Percentiles rank a stretch among this genome's conserved stretches.
Conservation (phyloP, 2,888 invertebrate genomes). For the Nudaria mundana region DNA sequence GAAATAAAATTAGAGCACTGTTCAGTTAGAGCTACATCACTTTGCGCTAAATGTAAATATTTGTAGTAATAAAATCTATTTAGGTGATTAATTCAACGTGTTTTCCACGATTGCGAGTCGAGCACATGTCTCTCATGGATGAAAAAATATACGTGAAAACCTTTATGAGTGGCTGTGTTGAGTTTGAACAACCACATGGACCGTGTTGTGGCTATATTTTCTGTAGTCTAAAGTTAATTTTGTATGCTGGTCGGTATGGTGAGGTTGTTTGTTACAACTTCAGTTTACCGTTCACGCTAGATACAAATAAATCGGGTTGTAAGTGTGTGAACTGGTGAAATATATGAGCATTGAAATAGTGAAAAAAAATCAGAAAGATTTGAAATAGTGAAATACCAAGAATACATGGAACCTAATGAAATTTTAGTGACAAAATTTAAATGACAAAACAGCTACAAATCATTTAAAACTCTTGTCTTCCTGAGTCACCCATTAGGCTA, state of each 20-base stretch:
- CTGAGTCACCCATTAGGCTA: slow-evolving; percentile 12
- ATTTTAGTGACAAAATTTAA: neutral
- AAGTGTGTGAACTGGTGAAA: neutral
- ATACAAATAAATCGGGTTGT: neutral
- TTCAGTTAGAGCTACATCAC: slow-evolving; percentile 42
- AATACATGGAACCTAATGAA: neutral
- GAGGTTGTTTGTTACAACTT: neutral
- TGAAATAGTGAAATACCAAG: neutral
- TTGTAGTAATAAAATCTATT: slow-evolving; percentile 70
- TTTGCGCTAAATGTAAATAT: slow-evolving; percentile 63
- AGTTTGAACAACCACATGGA: slow-evolving; percentile 28
- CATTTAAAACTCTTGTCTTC: neutral
- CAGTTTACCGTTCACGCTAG: neutral
- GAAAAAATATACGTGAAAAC: slow-evolving; percentile 32
- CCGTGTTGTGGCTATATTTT: neutral
- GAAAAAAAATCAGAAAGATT: no score
- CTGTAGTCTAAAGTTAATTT: neutral
- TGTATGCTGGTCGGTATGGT: neutral
- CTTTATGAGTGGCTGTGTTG: slow-evolving; percentile 35
- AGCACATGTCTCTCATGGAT: slow-evolving; percentile 23
- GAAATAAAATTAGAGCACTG: slow-evolving; percentile 44
- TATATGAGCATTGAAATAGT: no score
- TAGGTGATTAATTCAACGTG: slow-evolving; percentile 64
- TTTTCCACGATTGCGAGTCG: slow-evolving; percentile 35
- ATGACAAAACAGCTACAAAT: neutral